These are phyloP conservation scores for Aphelenchoides bicaudatus DNA, from an alignment of 2,888 invertebrate species.

Conservation along the genomic window DNA sequence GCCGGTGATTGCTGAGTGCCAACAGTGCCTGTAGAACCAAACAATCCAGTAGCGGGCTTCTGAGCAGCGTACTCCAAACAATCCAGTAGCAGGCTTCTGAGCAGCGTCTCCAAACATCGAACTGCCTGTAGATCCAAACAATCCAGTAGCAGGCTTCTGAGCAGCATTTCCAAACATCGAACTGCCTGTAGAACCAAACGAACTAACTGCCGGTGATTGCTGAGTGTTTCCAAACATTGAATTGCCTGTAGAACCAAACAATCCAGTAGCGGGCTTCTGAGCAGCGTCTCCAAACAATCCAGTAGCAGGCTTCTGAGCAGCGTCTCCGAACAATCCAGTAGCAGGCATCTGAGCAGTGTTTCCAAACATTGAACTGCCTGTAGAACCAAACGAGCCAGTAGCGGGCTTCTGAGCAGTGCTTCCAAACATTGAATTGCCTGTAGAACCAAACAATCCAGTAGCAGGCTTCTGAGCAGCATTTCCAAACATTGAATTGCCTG, in stretches of 20 bases:
- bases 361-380: too few relatives aligned
- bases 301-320: not conserved
- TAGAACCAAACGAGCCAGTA: not conserved
- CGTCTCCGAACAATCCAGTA: too few relatives aligned
- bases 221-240: not conserved
- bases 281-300: not conserved
- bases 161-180: not conserved
- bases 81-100: constrained; percentile 9
- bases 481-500: not conserved
- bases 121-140: too few relatives aligned
- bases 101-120: not conserved
- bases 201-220: not conserved
- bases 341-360: too few relatives aligned
- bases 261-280: not conserved
- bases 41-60: constrained; percentile 11
- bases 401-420: too few relatives aligned
- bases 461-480: too few relatives aligned
- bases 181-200: constrained; percentile 5
- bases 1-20: too few relatives aligned
- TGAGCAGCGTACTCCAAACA: too few relatives aligned
- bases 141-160: too few relatives aligned
- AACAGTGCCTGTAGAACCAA: not conserved
- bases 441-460: too few relatives aligned
- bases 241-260: not conserved
- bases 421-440: too few relatives aligned